Conservation (phyloP, 1,140 invertebrate species). For the Choristoneura fumiferana region DNA sequence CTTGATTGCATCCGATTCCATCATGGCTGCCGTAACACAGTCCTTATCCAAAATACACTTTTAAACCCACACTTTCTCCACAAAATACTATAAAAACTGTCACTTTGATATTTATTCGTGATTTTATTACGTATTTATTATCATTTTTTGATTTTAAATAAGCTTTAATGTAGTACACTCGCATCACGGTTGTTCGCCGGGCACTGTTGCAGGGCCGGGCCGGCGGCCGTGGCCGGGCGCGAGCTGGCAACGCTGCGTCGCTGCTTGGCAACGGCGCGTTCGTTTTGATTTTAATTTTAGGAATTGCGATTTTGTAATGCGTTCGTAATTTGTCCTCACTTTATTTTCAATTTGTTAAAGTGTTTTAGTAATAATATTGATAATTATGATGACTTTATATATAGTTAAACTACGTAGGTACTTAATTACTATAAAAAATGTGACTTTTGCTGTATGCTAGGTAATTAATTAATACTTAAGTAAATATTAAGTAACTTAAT, state of each 20-base stretch:
- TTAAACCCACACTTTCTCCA: background rate
- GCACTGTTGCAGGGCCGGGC: conserved; percentile 9
- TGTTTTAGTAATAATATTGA: background rate
- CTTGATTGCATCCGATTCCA: background rate
- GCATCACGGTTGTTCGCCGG: background rate
- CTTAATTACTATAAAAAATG: too few species aligned
- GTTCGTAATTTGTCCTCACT: background rate
- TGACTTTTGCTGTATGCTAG: too few species aligned
- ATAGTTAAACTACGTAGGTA: too few species aligned
- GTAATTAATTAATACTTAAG: too few species aligned
- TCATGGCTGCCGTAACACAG: background rate
- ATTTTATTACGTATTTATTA: background rate
- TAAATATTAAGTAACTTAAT: too few species aligned
- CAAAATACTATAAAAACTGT: too few species aligned
- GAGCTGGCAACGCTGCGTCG: background rate
- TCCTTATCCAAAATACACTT: background rate
- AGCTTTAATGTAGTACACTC: background rate
- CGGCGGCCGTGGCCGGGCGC: background rate
- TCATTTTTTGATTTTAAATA: background rate
- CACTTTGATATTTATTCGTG: background rate
- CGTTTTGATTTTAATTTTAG: background rate
- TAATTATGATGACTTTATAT: too few species aligned
- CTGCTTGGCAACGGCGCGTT: background rate
- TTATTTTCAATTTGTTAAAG: background rate
- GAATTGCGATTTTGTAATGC: background rate